Evolutionary conservation across 2,797 vertebrate species (phyloP), one percentile per base, ranked within the genome.

Genomic region (Gallinago solitaria): DNA sequence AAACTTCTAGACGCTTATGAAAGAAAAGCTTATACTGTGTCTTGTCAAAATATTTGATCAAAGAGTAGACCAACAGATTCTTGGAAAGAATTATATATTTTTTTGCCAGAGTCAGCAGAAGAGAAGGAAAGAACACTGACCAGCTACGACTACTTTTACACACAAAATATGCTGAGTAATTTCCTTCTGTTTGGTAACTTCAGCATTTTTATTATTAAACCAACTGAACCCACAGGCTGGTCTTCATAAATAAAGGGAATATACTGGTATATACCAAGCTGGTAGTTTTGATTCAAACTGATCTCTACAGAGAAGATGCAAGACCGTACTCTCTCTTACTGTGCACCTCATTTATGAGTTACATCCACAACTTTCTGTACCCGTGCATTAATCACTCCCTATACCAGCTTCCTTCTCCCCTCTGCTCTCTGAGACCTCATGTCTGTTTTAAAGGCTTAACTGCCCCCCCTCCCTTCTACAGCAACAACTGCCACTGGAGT

Each of bases 141-240:
- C 80, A 93, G 67, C 68, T 65, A 48, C 0, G 5, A 67, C 75
- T 89, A 74, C 78, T 11, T 93, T 91, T 81, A 85, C 43, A 53
- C 53, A 67, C 25, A 53, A 74, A 95, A 95, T 43, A 85, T 20
- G 96, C 95, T 96, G 94, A 95, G 56, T 57, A 95, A 92, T 96
- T 96, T 97, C 91, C 93, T 96, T 75, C 65, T 9, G 1, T 89
- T 96, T 69, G 50, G 68, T 65, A 83, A 92, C 84, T 93, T 94
- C 95, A 97, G 96, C 93, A 78, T 73, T 92, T 97, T 93, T 93
- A 73, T 93, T 92, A 85, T 83, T 91, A 95, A 90, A 93, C 32
- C 79, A 65, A 71, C 65, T 45, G 73, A 91, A 78, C 28, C 17
- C 73, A 68, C 39, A 74, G 51, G 50, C 20, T 73, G 64, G 70